phyloP scores from a whole-genome alignment of 2,888 invertebrate species.

The Drosophila paramelanica region DNA sequence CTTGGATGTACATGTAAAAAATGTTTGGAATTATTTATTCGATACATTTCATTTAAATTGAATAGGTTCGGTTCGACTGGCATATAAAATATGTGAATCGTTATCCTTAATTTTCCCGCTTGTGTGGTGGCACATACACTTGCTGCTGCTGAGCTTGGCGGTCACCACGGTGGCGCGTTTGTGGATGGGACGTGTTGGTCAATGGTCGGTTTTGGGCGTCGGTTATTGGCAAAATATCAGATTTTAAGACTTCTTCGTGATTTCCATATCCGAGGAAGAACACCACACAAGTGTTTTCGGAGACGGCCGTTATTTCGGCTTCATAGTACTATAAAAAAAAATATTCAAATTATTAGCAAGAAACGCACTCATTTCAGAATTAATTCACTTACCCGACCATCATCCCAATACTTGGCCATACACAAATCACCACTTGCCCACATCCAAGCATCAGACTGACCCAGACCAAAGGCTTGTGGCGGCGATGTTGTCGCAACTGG shows the following conservation, averaged over 20 bases:
- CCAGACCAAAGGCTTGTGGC: conserved; percentile 79
- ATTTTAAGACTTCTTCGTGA: conserved; percentile 93
- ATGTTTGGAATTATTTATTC: conserved; percentile 48
- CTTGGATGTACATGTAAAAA: conserved; percentile 26
- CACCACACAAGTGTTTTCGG: conserved; percentile 93
- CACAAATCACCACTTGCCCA: conserved; percentile 94
- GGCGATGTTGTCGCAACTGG: conserved; percentile 25
- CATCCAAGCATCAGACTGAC: conserved; percentile 83
- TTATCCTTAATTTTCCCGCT: conserved; percentile 80
- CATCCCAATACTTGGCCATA: conserved; percentile 97
- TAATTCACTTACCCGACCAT: conserved; percentile 89
- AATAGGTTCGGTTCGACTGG: conserved; percentile 19
- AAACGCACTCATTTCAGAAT: not conserved
- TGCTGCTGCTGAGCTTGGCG: conserved; percentile 83
- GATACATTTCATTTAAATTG: conserved; percentile 60
- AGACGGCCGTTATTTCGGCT: conserved; percentile 92
- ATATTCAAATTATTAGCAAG: not conserved
- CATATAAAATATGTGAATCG: conserved; percentile 15
- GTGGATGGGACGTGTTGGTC: conserved; percentile 60
- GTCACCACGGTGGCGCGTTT: conserved; percentile 80
- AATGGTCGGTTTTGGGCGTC: conserved; percentile 81
- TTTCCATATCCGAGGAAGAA: conserved; percentile 95
- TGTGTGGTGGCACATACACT: conserved; percentile 85
- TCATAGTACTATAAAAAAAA: conserved; percentile 89
- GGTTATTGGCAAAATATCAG: conserved; percentile 91